Conservation (phyloP, 2,888 invertebrate species). For the Idaea dimidiata region DNA sequence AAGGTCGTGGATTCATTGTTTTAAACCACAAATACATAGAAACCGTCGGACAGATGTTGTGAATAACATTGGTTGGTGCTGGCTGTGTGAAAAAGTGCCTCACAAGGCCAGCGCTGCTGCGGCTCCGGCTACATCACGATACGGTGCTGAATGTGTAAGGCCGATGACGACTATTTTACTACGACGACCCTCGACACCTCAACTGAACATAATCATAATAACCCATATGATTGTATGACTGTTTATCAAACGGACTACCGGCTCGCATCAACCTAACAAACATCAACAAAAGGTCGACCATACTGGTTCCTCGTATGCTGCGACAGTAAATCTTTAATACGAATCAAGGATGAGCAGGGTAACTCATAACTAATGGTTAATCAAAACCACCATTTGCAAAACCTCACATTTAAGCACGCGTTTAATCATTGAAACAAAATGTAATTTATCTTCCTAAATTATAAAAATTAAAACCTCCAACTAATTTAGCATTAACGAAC, state of each 20-base stretch:
- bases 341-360: no score
- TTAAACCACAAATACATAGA: constrained; percentile 43
- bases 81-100: constrained; percentile 45
- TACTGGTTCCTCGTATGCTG: no score
- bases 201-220: no score
- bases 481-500: constrained; percentile 45
- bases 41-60: constrained; percentile 41
- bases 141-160: background rate
- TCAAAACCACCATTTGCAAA: constrained; percentile 1
- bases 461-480: constrained; percentile 39
- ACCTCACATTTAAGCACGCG: background rate
- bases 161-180: background rate
- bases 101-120: constrained; percentile 39
- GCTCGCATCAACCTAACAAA: no score
- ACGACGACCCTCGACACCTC: no score
- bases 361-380: background rate
- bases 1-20: constrained; percentile 70
- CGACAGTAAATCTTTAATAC: no score
- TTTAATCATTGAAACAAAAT: constrained; percentile 9
- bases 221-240: no score
- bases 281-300: no score
- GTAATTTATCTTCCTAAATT: constrained; percentile 20
- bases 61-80: constrained; percentile 39
- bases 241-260: no score
- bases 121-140: constrained; percentile 2